Conservation (phyloP, 2,888 invertebrate species). For the Chalcosyrphus nemorum region DNA sequence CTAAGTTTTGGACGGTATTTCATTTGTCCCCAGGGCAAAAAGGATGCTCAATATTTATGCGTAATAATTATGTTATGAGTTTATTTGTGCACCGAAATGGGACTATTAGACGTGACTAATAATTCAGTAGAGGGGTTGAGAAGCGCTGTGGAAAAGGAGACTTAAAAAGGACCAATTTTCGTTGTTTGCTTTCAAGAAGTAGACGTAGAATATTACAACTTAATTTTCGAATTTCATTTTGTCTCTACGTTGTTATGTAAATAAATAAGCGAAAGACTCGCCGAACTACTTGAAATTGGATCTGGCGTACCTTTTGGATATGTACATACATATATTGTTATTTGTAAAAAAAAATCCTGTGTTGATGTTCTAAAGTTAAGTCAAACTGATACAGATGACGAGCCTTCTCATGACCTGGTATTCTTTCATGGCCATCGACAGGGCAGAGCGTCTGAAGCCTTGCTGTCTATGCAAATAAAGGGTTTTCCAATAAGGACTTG, state of each 20-base stretch:
- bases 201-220: background rate
- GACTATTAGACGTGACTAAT: conserved; percentile 24
- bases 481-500: no score
- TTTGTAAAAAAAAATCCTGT: no score
- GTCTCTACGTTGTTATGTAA: no score
- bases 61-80: conserved; percentile 59
- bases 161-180: background rate
- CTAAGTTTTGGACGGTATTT: conserved; percentile 1
- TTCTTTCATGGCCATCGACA: no score
- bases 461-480: no score
- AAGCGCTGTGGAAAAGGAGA: background rate
- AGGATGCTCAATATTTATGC: conserved; percentile 49
- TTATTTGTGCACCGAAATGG: conserved; percentile 10
- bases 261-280: no score
- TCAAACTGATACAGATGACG: no score
- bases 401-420: no score
- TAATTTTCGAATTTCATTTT: background rate
- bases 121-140: conserved; percentile 1
- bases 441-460: no score
- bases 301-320: background rate
- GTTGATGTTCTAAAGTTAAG: no score
- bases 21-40: background rate
- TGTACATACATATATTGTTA: no score
- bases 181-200: background rate
- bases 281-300: no score